Evolutionary conservation across 2,113 vertebrate species (phyloP), one percentile per base, ranked within the genome.

Genomic region (Actenoides lindsayi): DNA sequence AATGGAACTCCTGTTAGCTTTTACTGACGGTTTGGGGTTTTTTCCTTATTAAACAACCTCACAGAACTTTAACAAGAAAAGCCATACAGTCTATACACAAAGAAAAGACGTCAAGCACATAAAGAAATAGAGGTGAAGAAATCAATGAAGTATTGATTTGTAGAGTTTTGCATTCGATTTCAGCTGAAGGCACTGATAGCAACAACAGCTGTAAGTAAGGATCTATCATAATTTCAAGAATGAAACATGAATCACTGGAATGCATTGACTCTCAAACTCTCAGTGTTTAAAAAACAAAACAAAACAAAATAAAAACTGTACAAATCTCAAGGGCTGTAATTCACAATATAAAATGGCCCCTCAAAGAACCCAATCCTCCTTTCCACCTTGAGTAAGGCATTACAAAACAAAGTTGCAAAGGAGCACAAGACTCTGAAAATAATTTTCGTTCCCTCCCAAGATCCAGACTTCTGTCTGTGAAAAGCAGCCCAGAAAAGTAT

Each of bases 11-110:
- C 17, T 12, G 8, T 70, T 86, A 70, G 88, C 27, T 9, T 91
- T 91, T 94, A 46, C 31, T 46, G 37, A 85, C n/a, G 39, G 18
- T 56, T 35, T 35, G 25, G 19, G 42, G 27, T 10, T 44, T 83
- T 79, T 94, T 54, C 65, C 30, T 91, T 96, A 96, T 62, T 97
- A 95, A 94, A 88, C 73, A 68, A 39, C 83, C n/a, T 56, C 56
- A 70, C 33, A 42, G 44, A 51, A 51, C 23, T 24, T 51, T 90
- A 94, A 63, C 53, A 84, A 10, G 13, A 91, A 94, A 80, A 77
- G n/a, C 39, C 27, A 68, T 77, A 69, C 71, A 48, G 9, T 59
- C 54, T 91, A 68, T 67, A 50, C 68, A 91, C 67, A 84, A 46
- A 50, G 33, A 81, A 84, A 46, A 50, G 33, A 81, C 94, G n/a